Conservation (phyloP, 92 coral and sea anemone species). For the Siderastrea siderea region DNA sequence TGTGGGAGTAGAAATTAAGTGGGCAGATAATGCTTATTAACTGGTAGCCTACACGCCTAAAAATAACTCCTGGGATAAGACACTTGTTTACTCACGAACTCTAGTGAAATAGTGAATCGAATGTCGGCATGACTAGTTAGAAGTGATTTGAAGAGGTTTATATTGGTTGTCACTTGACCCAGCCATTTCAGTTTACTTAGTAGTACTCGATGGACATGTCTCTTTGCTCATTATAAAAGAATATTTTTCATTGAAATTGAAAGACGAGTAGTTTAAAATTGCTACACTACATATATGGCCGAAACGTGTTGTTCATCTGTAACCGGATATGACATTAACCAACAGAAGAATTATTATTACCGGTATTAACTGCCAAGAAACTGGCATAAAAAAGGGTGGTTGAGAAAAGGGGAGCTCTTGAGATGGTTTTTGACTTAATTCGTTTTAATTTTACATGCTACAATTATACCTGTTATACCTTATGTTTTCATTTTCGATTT, state of each 20-base stretch:
- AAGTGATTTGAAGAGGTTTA: background rate
- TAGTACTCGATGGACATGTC: background rate
- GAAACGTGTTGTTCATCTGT: too few species aligned
- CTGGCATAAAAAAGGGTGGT: too few species aligned
- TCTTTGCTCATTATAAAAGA: background rate
- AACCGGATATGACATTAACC: too few species aligned
- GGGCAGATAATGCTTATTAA: background rate
- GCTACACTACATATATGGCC: background rate
- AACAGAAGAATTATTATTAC: too few species aligned
- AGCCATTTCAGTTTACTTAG: background rate
- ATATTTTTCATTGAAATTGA: background rate
- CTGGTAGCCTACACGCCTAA: background rate
- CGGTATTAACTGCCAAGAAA: too few species aligned
- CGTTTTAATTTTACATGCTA: too few species aligned
- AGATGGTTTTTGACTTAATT: too few species aligned
- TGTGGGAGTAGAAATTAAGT: background rate
- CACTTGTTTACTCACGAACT: slow-evolving; percentile 3
- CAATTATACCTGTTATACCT: too few species aligned
- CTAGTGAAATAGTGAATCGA: background rate
- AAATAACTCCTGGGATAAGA: slow-evolving; percentile 3
- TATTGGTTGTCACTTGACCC: slow-evolving; percentile 8
- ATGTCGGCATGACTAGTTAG: slow-evolving; percentile 13
- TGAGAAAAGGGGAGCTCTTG: too few species aligned
- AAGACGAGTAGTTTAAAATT: background rate
- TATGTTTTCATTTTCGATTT: too few species aligned